Evolutionary conservation across 2,797 vertebrate species (phyloP).

Genomic region (Loriculus beryllinus): DNA sequence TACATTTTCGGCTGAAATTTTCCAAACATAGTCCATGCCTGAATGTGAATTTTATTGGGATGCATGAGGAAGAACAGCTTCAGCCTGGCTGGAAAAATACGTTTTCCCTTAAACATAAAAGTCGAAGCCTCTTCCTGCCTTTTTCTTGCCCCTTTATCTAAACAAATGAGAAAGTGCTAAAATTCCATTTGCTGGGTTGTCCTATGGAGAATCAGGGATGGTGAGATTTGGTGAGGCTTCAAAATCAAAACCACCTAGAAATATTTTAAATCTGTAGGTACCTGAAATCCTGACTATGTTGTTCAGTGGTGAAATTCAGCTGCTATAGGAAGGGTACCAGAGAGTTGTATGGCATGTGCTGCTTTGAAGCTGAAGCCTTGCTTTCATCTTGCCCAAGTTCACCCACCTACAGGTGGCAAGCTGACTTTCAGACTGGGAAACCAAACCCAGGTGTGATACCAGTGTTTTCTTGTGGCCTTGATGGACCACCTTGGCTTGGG

Average conservation of each 20-base stretch:
- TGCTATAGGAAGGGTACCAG: not conserved
- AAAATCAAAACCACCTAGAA: not conserved
- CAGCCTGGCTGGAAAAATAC: conserved; percentile 2
- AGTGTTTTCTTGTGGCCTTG: not conserved
- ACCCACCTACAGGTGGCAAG: not conserved
- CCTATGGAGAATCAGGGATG: accelerated
- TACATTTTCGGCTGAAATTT: conserved; percentile 5
- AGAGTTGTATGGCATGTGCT: not conserved
- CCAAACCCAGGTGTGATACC: not conserved
- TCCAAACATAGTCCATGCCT: not conserved
- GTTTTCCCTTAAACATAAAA: not conserved
- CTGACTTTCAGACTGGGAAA: not conserved
- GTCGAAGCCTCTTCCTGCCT: not conserved
- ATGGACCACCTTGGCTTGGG: not conserved
- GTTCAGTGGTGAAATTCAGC: not conserved
- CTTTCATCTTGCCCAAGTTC: not conserved
- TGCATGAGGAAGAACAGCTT: conserved; percentile 9
- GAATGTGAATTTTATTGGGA: conserved; percentile 38
- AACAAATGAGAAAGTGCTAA: not conserved
- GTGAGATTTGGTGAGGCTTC: not conserved
- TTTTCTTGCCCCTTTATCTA: not conserved
- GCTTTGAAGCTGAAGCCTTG: not conserved
- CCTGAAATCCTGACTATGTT: not conserved
- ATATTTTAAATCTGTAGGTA: not conserved
- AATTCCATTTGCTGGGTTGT: not conserved